A percentile compares a stretch with the other conserved stretches of the same genome.
Conservation (phyloP, 2,113 vertebrate genomes). For the Neotragus pygmaeus region DNA sequence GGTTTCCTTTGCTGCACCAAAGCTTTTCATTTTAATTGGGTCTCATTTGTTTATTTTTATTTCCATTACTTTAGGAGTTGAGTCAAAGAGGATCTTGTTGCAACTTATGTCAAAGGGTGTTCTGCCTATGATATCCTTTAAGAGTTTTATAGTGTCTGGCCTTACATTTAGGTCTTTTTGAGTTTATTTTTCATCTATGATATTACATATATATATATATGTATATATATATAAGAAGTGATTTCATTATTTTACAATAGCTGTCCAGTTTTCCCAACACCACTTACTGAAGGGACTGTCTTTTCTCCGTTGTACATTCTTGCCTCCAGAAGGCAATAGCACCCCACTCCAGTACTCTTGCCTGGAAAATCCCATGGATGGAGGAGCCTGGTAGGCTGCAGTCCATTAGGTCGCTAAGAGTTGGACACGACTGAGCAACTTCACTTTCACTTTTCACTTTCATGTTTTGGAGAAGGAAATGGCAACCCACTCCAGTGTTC, state of each 20-base stretch:
- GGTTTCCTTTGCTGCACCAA: background rate
- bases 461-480: no score
- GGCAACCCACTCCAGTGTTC: no score
- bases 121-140: background rate
- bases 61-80: background rate
- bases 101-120: background rate
- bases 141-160: background rate
- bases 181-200: background rate
- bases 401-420: no score
- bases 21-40: background rate
- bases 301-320: background rate
- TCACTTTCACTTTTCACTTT: no score
- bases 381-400: no score
- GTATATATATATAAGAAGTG: background rate
- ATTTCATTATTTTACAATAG: background rate
- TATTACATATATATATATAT: background rate
- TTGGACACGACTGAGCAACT: no score
- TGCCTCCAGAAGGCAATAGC: background rate
- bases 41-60: background rate
- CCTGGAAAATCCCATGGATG: no score
- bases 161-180: background rate
- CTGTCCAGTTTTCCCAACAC: background rate
- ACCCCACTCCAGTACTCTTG: no score
- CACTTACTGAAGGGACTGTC: background rate
- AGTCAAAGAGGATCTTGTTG: background rate